phyloP scores from a whole-genome alignment of 2,113 vertebrate genomes.

The Trogon melanurus region DNA sequence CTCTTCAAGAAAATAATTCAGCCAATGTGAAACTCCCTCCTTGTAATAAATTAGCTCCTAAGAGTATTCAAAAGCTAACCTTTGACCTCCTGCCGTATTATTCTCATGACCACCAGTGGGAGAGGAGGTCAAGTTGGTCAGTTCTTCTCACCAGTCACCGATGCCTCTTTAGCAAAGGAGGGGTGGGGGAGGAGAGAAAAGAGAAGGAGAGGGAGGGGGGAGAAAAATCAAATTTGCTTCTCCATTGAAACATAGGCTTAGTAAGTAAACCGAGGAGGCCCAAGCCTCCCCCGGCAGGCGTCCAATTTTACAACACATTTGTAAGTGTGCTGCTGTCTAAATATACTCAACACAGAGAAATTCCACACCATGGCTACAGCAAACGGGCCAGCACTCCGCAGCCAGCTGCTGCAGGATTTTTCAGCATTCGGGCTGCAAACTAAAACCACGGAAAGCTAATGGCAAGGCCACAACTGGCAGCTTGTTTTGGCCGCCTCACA shows the following conservation, averaged over 20 bases:
- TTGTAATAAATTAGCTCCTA: conserved; percentile 74
- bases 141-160: conserved; percentile 69
- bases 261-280: conserved; percentile 64
- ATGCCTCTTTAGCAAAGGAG: conserved; percentile 64
- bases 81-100: conserved; percentile 46
- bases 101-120: conserved; percentile 72
- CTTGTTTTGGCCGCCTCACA: not conserved
- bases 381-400: not conserved
- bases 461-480: conserved; percentile 45
- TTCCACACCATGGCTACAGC: conserved; percentile 74
- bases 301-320: conserved; percentile 65
- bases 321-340: conserved; percentile 75
- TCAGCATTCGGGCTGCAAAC: not conserved
- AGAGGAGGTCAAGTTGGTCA: conserved; percentile 71
- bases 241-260: conserved; percentile 60
- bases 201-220: not conserved
- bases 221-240: conserved; percentile 62
- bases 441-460: conserved; percentile 16
- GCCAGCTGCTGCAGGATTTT: conserved; percentile 53
- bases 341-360: conserved; percentile 73
- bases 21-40: conserved; percentile 71
- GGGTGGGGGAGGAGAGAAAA: conserved; percentile 1
- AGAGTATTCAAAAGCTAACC: conserved; percentile 71
- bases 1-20: conserved; percentile 69
- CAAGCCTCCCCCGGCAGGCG: conserved; percentile 50